Percentiles rank a stretch among this genome's conserved stretches.
Evolutionary conservation across 2,113 vertebrate genomes (phyloP).

Genomic region (Tychaedon coryphoeus): DNA sequence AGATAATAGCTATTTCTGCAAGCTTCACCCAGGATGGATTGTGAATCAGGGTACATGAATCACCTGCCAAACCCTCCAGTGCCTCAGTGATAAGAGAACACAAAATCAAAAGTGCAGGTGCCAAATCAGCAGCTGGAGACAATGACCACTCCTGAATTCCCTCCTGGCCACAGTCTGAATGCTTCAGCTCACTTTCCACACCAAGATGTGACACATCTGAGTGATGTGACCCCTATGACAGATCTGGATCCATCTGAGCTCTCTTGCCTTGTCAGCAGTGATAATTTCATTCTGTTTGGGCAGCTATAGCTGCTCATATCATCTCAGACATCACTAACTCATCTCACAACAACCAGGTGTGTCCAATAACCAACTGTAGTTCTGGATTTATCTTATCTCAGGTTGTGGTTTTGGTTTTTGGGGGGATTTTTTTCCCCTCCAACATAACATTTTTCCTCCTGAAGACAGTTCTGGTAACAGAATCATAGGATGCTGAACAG

Average conservation of each 20-base stretch:
- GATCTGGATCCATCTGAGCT: neutral
- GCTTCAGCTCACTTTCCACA: neutral
- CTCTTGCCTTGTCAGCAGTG: neutral
- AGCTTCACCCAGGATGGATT: neutral
- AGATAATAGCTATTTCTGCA: neutral
- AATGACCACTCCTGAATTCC: neutral
- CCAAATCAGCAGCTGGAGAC: neutral
- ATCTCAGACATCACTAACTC: neutral
- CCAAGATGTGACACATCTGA: neutral
- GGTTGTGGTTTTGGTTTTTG: rapidly evolving
- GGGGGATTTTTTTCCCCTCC: neutral
- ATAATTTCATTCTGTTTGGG: neutral
- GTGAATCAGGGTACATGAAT: neutral
- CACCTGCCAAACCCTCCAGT: neutral
- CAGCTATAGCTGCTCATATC: neutral
- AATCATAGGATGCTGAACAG: neutral
- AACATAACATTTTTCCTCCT: neutral
- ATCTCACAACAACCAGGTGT: neutral
- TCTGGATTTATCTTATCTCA: neutral
- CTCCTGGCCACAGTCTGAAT: rapidly evolving
- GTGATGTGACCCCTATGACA: neutral
- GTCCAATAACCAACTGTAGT: neutral
- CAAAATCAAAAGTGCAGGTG: neutral
- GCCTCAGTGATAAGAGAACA: neutral
- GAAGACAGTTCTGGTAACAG: neutral